Evolutionary conservation across 2,888 invertebrate genomes (phyloP).

Genomic region (Lochmaea crataegi): DNA sequence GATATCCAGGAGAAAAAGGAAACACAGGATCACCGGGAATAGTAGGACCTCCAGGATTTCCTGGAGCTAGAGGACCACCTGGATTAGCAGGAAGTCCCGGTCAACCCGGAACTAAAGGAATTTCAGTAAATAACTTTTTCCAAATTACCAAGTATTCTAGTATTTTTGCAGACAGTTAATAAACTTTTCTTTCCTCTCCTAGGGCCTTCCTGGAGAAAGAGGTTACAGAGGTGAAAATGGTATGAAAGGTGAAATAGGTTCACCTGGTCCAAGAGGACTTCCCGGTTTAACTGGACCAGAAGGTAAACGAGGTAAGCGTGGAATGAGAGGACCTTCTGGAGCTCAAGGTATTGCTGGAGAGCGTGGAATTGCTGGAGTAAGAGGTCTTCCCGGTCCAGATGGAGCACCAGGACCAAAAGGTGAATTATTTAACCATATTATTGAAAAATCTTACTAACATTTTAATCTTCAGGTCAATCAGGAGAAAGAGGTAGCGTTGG

Average conservation of each 20-base stretch:
- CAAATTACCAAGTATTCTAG: no score
- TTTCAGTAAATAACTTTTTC: conserved; percentile 68
- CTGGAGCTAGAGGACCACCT: conserved; percentile 82
- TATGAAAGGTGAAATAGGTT: conserved; percentile 80
- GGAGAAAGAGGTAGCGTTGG: conserved; percentile 81
- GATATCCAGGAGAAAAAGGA: conserved; percentile 84
- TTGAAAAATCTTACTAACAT: background rate
- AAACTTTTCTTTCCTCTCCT: conserved; percentile 10
- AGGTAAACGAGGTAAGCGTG: conserved; percentile 85
- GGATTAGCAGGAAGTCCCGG: conserved; percentile 81
- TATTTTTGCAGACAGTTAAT: background rate
- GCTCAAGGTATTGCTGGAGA: conserved; percentile 80
- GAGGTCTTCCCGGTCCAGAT: conserved; percentile 81
- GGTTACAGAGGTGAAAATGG: conserved; percentile 85
- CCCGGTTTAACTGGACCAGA: conserved; percentile 81
- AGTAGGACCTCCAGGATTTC: conserved; percentile 83
- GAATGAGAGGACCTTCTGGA: conserved; percentile 81
- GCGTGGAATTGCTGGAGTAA: conserved; percentile 73
- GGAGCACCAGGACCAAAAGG: conserved; percentile 82
- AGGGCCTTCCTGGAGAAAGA: conserved; percentile 83
- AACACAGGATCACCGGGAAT: conserved; percentile 78
- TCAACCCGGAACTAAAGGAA: conserved; percentile 80
- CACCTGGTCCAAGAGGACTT: conserved; percentile 78
- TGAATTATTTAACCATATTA: conserved; percentile 41
- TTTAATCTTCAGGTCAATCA: conserved; percentile 66